Percentiles rank a stretch among this genome's conserved stretches.
Conservation (phyloP, 2,113 vertebrate species). For the Hemichromis elongatus region DNA sequence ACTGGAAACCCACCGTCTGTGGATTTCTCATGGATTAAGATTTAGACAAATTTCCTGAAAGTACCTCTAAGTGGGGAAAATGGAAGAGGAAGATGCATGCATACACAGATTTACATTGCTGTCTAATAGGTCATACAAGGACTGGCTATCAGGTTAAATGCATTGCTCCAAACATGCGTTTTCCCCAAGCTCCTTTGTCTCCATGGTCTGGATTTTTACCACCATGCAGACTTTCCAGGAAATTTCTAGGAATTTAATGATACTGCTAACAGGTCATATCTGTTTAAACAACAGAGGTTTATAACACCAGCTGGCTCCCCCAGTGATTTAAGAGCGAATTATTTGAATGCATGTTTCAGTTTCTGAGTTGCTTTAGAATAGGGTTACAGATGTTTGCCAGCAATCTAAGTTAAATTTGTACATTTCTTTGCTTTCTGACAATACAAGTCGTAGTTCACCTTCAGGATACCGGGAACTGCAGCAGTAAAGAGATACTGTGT, state of each 20-base stretch:
- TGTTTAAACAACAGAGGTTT: not conserved
- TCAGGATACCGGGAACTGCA: not conserved
- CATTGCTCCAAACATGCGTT: not conserved
- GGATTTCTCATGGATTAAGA: not conserved
- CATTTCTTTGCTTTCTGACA: not conserved
- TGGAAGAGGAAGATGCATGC: not conserved
- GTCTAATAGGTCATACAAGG: not conserved
- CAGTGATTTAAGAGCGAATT: not conserved
- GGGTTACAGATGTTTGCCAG: not conserved
- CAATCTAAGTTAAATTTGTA: not conserved
- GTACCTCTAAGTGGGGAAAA: not conserved
- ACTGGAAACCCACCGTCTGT: not conserved
- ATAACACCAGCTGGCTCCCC: not conserved
- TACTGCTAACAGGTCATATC: not conserved
- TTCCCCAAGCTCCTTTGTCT: not conserved
- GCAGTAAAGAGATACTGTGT: not conserved
- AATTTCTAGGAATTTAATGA: not conserved
- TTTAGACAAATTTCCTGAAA: not conserved
- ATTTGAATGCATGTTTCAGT: not conserved
- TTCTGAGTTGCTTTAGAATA: not conserved
- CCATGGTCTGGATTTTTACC: not conserved
- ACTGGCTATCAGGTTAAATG: not conserved
- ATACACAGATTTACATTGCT: not conserved
- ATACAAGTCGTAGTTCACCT: not conserved
- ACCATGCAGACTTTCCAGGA: not conserved